Base-by-base conservation (phyloP, 2,113 vertebrate species). In the Gobio gobio region DNA sequence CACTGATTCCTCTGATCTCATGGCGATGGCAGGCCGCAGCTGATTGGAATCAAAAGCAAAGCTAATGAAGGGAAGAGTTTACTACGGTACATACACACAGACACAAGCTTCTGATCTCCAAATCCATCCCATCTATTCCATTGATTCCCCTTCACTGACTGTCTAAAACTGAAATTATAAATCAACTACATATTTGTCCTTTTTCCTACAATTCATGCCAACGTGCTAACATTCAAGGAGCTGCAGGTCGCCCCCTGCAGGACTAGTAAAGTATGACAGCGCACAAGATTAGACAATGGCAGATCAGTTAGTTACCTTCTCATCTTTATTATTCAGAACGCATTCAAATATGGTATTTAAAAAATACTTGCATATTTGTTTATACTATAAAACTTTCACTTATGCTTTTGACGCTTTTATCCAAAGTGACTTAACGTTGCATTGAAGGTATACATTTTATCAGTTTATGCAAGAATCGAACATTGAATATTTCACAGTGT, bases 1-100 rank as follows among this genome's bases (percentile, higher is more conserved):
- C 85, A 63, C 83, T 74, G 85, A 74, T 75, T 83, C 59, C 66
- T 81, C 66, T 83, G 75, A 85, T 86, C 78, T 80, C 43, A 83
- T 54, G 78, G 40, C 33, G 70, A 84, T 61, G 78, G 40, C 59
- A 85, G 47, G 9, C 26, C 49, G 45, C 18, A 68, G 61, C 51
- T 51, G 82, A 75, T 79, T 83, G 73, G 10, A 85, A 86, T 88
- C 74, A 88, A 89, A 89, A 75, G 49, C 82, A 82, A 45, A 88
- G 82, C 83, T 68, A 84, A 87, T 82, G 59, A 89, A 82, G 66
- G 24, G 82, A 63, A 40, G 33, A 45, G 24, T 85, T 84, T 72
- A 33, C 59, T 56, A 26, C 4, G 45, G n/a, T 47, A 59, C 16
- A 49, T 63, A 78, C 49, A 14, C 64, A 51, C 58, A 74, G 8